phyloP scores from a whole-genome alignment of 2,113 vertebrate genomes.

The Podarcis raffonei region DNA sequence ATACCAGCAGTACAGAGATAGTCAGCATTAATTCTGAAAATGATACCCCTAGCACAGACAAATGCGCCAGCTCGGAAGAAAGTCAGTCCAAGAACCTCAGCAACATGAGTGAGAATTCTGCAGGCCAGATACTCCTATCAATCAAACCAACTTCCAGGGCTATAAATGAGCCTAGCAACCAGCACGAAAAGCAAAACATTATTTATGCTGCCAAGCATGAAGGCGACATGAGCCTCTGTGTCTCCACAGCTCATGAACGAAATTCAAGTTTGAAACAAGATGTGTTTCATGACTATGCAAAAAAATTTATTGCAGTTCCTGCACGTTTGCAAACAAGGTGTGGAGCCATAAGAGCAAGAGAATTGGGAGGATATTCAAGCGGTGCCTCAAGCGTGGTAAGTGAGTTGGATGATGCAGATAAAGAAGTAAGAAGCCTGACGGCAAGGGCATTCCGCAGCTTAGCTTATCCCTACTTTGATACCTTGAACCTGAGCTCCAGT shows the following conservation, averaged over 20 bases:
- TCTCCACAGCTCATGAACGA: slow-evolving; percentile 76
- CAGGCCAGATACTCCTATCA: slow-evolving; percentile 92
- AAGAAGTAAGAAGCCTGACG: slow-evolving; percentile 94
- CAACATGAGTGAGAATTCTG: slow-evolving; percentile 70
- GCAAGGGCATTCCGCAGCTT: slow-evolving; percentile 92
- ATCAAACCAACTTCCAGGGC: slow-evolving; percentile 90
- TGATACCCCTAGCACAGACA: slow-evolving; percentile 74
- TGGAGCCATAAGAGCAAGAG: slow-evolving; percentile 72
- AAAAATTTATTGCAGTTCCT: slow-evolving; percentile 77
- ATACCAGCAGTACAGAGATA: slow-evolving; percentile 76
- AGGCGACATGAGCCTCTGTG: slow-evolving; percentile 83
- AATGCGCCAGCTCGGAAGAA: slow-evolving; percentile 77
- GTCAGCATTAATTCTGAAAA: slow-evolving; percentile 81
- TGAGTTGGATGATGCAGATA: slow-evolving; percentile 94
- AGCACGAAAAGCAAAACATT: slow-evolving; percentile 79
- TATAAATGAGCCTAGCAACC: slow-evolving; percentile 91
- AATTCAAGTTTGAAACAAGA: slow-evolving; percentile 67
- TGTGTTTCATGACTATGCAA: slow-evolving; percentile 72
- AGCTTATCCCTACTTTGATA: slow-evolving; percentile 89
- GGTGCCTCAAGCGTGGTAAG: slow-evolving; percentile 92
- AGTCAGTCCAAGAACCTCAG: slow-evolving; percentile 70
- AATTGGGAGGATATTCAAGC: slow-evolving; percentile 84
- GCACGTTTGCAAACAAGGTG: slow-evolving; percentile 84
- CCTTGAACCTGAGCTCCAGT: slow-evolving; percentile 86
- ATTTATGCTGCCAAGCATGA: slow-evolving; percentile 82